Conservation (phyloP, 2,888 invertebrate genomes). For the Ormyrus labotus region DNA sequence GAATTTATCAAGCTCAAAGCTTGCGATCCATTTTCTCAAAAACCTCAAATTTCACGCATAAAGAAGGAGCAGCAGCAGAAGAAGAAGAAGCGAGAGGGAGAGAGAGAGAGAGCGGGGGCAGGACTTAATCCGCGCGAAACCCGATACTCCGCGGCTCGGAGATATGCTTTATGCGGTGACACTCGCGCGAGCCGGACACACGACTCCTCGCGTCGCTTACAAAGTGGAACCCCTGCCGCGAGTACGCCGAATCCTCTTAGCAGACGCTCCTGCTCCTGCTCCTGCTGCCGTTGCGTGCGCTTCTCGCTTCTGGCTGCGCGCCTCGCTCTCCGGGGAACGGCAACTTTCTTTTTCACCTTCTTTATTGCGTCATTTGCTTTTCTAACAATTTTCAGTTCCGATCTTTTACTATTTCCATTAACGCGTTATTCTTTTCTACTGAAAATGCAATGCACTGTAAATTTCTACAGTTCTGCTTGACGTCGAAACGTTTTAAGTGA, state of each 20-base stretch:
- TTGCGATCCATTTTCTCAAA: too few species aligned
- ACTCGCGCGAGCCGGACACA: slow-evolving; percentile 66
- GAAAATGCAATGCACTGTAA: too few species aligned
- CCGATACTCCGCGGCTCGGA: slow-evolving; percentile 65
- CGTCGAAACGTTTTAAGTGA: too few species aligned
- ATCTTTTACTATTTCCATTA: too few species aligned
- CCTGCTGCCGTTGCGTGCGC: neutral
- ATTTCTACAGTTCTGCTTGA: too few species aligned
- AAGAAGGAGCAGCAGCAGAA: neutral
- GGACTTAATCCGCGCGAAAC: slow-evolving; percentile 63
- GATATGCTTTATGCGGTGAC: slow-evolving; percentile 75
- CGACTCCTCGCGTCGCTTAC: slow-evolving; percentile 62
- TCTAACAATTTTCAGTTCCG: too few species aligned
- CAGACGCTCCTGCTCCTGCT: neutral
- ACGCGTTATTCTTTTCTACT: too few species aligned
- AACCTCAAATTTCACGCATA: neutral
- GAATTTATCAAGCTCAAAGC: too few species aligned
- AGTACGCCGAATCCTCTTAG: slow-evolving; percentile 69
- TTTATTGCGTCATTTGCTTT: too few species aligned
- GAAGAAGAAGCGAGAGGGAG: too few species aligned
- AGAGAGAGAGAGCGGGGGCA: neutral
- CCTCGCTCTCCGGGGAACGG: neutral
- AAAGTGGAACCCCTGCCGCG: slow-evolving; percentile 65
- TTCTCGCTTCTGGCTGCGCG: neutral
- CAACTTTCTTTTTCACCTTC: too few species aligned